These are phyloP conservation scores for Ischnura elegans DNA, from an alignment of 2,888 invertebrate genomes.

Conservation along the genomic window DNA sequence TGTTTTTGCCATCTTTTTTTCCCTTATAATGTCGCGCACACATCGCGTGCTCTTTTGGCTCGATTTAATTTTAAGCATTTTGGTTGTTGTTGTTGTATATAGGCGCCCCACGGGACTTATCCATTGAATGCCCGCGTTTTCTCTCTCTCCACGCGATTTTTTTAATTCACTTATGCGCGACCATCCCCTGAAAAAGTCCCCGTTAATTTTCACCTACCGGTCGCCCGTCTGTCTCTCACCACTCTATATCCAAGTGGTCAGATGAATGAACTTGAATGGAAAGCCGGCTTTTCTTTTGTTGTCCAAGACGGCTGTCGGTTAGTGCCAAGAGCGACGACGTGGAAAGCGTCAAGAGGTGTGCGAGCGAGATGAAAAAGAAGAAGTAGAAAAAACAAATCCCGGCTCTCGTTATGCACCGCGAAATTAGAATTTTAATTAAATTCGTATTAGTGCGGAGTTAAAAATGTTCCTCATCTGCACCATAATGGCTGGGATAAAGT, in stretches of 20 bases:
- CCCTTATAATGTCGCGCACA: not conserved
- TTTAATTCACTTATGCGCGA: constrained; percentile 4
- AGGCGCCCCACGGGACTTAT: no score
- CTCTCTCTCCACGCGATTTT: not conserved
- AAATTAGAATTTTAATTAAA: constrained; percentile 15
- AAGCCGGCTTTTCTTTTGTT: constrained; percentile 49
- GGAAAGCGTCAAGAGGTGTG: not conserved
- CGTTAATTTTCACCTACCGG: constrained; percentile 34
- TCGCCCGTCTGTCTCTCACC: no score
- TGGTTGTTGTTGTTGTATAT: no score
- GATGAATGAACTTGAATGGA: constrained; percentile 49
- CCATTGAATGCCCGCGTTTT: no score
- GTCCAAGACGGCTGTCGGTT: constrained; percentile 40
- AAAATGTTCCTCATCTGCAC: not conserved
- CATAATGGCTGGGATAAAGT: not conserved
- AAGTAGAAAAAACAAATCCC: not conserved
- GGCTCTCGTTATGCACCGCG: not conserved
- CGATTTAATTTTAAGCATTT: not conserved
- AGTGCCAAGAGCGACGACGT: not conserved
- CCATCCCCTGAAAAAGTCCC: not conserved
- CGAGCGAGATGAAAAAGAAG: not conserved
- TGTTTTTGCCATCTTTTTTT: not conserved
- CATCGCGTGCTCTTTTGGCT: not conserved
- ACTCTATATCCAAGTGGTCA: not conserved
- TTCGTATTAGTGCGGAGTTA: not conserved